These are phyloP conservation scores for Hoplias malabaricus DNA, from an alignment of 2,113 vertebrate species.

Conservation along the genomic window DNA sequence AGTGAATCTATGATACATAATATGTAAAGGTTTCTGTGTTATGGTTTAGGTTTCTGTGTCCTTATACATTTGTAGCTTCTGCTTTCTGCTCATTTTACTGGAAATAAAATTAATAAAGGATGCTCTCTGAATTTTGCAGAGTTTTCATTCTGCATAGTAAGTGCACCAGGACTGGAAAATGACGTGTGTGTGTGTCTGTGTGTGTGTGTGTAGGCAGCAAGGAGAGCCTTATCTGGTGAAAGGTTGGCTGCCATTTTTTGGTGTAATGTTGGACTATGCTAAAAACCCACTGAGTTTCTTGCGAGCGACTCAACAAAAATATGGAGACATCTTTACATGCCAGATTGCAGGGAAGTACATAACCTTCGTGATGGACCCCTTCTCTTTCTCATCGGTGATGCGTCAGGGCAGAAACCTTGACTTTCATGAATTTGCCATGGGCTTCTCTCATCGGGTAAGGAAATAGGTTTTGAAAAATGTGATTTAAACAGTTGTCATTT, in stretches of 20 bases:
- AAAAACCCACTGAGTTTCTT: slow-evolving; percentile 58
- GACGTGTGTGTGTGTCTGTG: not conserved
- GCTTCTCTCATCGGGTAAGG: slow-evolving; percentile 55
- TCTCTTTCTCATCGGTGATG: slow-evolving; percentile 54
- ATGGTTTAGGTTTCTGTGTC: too few relatives aligned
- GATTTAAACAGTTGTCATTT: not conserved
- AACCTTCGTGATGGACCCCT: slow-evolving; percentile 62
- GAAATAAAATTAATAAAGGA: too few relatives aligned
- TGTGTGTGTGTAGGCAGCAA: slow-evolving; percentile 31
- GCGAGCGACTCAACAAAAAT: slow-evolving; percentile 42
- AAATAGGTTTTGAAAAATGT: not conserved
- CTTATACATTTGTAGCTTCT: too few relatives aligned
- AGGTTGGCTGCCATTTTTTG: slow-evolving; percentile 60
- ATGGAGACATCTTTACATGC: slow-evolving; percentile 60
- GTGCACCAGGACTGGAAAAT: not conserved
- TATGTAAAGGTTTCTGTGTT: too few relatives aligned
- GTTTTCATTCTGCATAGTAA: too few relatives aligned
- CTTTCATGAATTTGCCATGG: slow-evolving; percentile 57
- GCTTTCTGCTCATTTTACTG: too few relatives aligned
- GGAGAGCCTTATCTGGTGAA: slow-evolving; percentile 58
- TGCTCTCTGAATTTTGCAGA: too few relatives aligned
- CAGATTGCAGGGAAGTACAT: slow-evolving; percentile 59
- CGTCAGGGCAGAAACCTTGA: slow-evolving; percentile 59
- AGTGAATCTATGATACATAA: too few relatives aligned
- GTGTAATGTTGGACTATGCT: slow-evolving; percentile 56